A percentile compares a stretch with the other conserved stretches of the same genome.
These are phyloP conservation scores for Cecropterus lyciades DNA, from an alignment of 1,140 invertebrate species.

Conservation along the genomic window DNA sequence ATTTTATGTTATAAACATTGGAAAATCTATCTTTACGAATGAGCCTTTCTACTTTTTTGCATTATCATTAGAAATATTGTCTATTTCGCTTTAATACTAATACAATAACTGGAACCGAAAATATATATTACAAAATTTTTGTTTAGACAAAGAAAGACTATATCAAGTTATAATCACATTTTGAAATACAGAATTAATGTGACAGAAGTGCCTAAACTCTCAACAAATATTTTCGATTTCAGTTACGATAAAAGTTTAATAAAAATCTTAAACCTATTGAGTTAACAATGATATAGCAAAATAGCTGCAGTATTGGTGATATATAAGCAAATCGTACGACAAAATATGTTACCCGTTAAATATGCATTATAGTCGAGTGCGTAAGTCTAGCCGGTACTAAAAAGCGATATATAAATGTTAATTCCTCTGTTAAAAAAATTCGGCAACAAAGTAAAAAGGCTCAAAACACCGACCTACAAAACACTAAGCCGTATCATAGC, in stretches of 20 bases:
- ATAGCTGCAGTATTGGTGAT: conserved; percentile 4
- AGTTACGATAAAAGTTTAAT: neutral
- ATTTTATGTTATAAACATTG: conserved; percentile 25
- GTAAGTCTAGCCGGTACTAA: conserved; percentile 11
- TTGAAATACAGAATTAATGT: no score
- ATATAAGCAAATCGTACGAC: conserved; percentile 6
- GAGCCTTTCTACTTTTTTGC: conserved; percentile 28
- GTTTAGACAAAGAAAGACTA: no score
- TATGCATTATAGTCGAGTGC: conserved; percentile 15
- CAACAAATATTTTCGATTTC: neutral
- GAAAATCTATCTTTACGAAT: conserved; percentile 7
- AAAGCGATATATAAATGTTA: conserved; percentile 12
- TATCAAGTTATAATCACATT: no score
- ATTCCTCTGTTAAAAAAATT: conserved; percentile 3
- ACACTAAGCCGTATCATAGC: conserved; percentile 32
- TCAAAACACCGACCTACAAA: conserved; percentile 1
- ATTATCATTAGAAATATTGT: neutral
- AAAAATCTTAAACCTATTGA: conserved; percentile 2
- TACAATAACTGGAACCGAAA: no score
- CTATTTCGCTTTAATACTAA: no score
- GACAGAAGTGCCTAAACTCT: no score
- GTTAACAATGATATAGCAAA: neutral
- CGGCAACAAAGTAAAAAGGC: conserved; percentile 27
- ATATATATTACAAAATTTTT: no score
- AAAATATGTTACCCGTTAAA: conserved; percentile 17